Evolutionary conservation across 1,140 invertebrate species (phyloP).

Genomic region (Drosophila setifemur): DNA sequence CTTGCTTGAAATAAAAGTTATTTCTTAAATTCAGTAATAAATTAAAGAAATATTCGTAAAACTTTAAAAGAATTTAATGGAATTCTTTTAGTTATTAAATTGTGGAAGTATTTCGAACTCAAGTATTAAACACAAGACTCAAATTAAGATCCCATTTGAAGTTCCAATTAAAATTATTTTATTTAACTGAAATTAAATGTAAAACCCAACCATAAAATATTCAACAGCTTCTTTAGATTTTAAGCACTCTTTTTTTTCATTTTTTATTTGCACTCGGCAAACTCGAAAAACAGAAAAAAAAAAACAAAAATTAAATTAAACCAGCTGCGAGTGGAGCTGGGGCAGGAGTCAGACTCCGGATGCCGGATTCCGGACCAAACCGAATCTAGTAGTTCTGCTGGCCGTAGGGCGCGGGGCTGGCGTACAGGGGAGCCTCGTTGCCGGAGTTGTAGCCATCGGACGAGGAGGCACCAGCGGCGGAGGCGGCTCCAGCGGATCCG

Average conservation of each 20-base stretch:
- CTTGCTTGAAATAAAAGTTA: too few species aligned
- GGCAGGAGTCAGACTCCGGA: background rate
- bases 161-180: too few species aligned
- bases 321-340: conserved; percentile 5
- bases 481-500: conserved; percentile 33
- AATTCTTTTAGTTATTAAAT: too few species aligned
- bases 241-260: conserved; percentile 52
- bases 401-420: conserved; percentile 64
- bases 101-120: too few species aligned
- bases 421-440: conserved; percentile 59
- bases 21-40: too few species aligned
- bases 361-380: background rate
- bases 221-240: conserved; percentile 11
- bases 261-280: conserved; percentile 57
- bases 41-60: too few species aligned
- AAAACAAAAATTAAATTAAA: conserved; percentile 57
- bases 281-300: conserved; percentile 61
- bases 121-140: too few species aligned
- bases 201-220: background rate
- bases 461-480: conserved; percentile 27
- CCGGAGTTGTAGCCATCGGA: conserved; percentile 46
- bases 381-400: conserved; percentile 53
- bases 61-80: too few species aligned
- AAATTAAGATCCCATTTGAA: too few species aligned
- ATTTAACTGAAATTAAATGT: too few species aligned